Evolutionary conservation across 2,113 vertebrate genomes (phyloP), one percentile per base, ranked within the genome.

Genomic region (Tragelaphus imberbis): DNA sequence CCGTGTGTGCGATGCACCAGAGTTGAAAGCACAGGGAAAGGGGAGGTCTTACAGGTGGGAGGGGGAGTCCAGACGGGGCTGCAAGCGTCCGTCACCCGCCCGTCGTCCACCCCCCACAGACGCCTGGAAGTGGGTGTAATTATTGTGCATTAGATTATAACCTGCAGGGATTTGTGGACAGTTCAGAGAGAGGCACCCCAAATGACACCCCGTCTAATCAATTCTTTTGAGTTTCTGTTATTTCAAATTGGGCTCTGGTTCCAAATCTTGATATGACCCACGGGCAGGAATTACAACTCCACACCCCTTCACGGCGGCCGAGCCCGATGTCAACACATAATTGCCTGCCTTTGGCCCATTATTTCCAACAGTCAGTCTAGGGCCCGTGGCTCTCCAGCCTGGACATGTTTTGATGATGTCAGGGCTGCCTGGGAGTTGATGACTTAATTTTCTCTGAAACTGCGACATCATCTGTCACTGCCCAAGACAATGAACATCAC

Each of bases 381-480:
- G 91, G 75, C 94, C 88, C 11, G 23, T 84, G 91, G 85, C 96
- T 85, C 47, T 90, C 49, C 36, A 44, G 95, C 82, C 75, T 7
- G 58, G 58, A 40, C 28, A 4, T 33, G 65, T 53, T 56, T 5
- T 53, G 95, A 65, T 79, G 84, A 55, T 92, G 96, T 92, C 97
- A 87, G 88, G 44, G 90, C 44, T 17, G 25, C 88, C 88, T 21
- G 63, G 65, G 88, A 59, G 53, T 68, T 84, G 96, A 98, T 81
- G 84, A 77, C 95, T 96, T 97, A 59, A 92, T 97, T 90, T 95
- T 51, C 91, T 85, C 58, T 2, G 71, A 56, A 68, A 80, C 28
- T 16, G 80, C 47, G 2, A 33, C n/a, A 15, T 84, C 80, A n/a
- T 53, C 81, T 84, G 93, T 96, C 81, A 90, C 47, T 40, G 80